A percentile compares a stretch with the other conserved stretches of the same genome.
phyloP scores from a whole-genome alignment of 2,888 invertebrate genomes.

The Lymantria monacha region DNA sequence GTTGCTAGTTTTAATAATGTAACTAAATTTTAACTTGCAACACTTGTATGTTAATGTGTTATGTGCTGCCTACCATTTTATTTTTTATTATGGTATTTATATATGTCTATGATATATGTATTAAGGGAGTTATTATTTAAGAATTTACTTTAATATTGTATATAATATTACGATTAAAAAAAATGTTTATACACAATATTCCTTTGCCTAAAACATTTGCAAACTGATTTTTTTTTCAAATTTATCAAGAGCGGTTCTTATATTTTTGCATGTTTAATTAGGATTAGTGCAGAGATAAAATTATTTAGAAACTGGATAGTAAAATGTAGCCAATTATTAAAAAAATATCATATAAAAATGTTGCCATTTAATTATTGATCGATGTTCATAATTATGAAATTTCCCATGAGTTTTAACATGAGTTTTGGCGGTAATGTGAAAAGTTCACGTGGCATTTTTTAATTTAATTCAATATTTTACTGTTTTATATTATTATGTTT shows the following conservation, averaged over 20 bases:
- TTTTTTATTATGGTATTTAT: not conserved
- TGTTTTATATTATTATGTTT: too few relatives aligned
- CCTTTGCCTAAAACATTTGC: constrained; percentile 19
- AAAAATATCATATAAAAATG: constrained; percentile 1
- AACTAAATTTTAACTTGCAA: constrained; percentile 27
- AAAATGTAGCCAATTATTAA: constrained; percentile 2
- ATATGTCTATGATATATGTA: constrained; percentile 30
- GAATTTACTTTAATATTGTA: constrained; percentile 39
- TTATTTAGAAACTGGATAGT: constrained; percentile 1
- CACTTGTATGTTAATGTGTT: constrained; percentile 26
- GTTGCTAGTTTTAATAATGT: constrained; percentile 21
- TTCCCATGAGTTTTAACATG: too few relatives aligned
- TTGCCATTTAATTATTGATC: constrained; percentile 5
- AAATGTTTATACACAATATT: constrained; percentile 22
- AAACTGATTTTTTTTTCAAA: constrained; percentile 13
- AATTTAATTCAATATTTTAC: too few relatives aligned
- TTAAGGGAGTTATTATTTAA: constrained; percentile 33
- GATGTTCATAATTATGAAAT: constrained; percentile 7
- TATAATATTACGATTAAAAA: constrained; percentile 32
- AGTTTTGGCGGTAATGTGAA: too few relatives aligned
- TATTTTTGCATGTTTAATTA: constrained; percentile 15
- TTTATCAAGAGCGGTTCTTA: not conserved
- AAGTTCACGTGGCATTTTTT: too few relatives aligned
- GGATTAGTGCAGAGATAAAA: constrained; percentile 29
- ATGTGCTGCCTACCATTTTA: constrained; percentile 40